Evolutionary conservation across 2,888 invertebrate species (phyloP), one percentile per base, ranked within the genome.

Genomic region (Lasioglossum vierecki): DNA sequence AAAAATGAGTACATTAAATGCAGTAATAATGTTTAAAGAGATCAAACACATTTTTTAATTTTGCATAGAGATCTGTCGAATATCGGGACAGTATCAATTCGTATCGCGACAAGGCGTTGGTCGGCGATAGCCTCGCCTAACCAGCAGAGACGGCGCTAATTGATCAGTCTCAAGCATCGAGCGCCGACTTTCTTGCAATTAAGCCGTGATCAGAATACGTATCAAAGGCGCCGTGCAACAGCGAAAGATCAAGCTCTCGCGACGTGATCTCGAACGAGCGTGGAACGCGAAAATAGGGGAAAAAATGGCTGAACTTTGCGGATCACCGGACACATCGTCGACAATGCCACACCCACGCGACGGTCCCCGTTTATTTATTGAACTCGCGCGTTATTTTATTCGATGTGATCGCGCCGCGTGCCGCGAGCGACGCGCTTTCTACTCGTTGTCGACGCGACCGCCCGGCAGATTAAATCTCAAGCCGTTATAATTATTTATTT

Each of bases 291-390:
- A 26, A 75, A 41, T 15, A 75, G 35, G 44, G 26, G 60, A 13
- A 72, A 79, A 66, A 83, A 66, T 30, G 57, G 26, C 6, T 77
- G 66, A 77, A 60, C 73, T 84, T 91, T 86, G 88, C 84, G 85
- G 80, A 86, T 87, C 83, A 87, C 72, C 87, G 85, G 87, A 86
- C 83, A 86, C 83, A 87, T 84, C 84, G 90, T 84, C 87, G 88
- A 88, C 86, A 88, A 79, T 79, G 86, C 86, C 91, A 91, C 92
- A 91, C 92, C 92, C 90, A 89, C 88, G 89, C 85, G 83, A 83
- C 84, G 81, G 82, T 89, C 86, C 83, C 46, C 53, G 88, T 91
- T 92, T 89, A 89, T 90, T 92, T 88, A 91, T 91, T 90, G 84
- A 84, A 15, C 63, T 18, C 46, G 22, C 22, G 74, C 22, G 76